A percentile compares a stretch with the other conserved stretches of the same genome.
Conservation (phyloP, 2,113 vertebrate genomes). For the Pomatorhinus ruficollis region DNA sequence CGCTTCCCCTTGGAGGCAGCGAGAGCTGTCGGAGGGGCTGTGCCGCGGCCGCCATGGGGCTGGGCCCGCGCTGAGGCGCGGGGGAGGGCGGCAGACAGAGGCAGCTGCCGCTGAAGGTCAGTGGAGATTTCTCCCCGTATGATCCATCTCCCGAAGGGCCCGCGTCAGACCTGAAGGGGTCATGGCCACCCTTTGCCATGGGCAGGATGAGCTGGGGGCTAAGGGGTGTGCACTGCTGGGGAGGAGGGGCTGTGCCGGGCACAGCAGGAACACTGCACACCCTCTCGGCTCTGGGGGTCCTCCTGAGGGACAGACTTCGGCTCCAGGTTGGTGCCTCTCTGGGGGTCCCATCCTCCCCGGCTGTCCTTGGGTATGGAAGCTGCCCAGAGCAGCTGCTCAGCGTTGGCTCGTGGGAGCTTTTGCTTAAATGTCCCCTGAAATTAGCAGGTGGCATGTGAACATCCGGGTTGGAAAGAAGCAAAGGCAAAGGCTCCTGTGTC, state of each 20-base stretch:
- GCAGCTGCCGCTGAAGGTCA: background rate
- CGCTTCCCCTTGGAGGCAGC: background rate
- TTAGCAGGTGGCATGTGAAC: background rate
- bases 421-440: constrained; percentile 34
- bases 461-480: constrained; percentile 49
- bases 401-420: background rate
- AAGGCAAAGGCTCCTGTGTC: constrained; percentile 45
- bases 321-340: constrained; percentile 22
- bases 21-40: background rate
- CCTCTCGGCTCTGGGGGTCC: background rate
- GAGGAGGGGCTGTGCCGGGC: constrained; percentile 1
- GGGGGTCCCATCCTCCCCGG: background rate
- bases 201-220: background rate
- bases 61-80: background rate
- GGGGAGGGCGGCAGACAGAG: background rate
- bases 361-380: background rate
- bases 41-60: background rate
- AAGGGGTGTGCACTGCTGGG: background rate
- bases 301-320: background rate
- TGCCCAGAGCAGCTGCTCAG: background rate
- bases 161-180: background rate
- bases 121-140: background rate
- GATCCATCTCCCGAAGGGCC: background rate
- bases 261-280: background rate
- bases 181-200: background rate